Base-by-base conservation (phyloP, 2,888 invertebrate species). In the Proisotoma minuta region DNA sequence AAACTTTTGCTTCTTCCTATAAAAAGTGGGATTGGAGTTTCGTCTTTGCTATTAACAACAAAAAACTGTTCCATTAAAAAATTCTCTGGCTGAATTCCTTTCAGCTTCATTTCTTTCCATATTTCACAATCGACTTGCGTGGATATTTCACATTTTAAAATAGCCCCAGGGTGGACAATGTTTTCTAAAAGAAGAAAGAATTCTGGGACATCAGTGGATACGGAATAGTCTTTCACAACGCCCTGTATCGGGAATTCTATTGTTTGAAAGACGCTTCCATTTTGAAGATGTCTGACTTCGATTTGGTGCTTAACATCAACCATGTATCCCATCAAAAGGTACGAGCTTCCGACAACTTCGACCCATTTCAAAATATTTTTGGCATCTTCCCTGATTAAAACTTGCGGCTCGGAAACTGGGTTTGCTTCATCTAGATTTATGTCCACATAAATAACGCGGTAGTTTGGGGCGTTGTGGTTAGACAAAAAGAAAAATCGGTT, bases 381-480 rank as follows among this genome's bases (percentile, higher is more conserved):
- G 3, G 23, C 5, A 39, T 59, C 29, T 39, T 59, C 59, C 10
- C 47, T 15, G 3, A 59, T 34, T 5, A 59, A 18, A 26, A 34
- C 23, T 15, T 8, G 2, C 18, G 10, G 3, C 5, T 49, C 20
- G n/a, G 5, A 15, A 20, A 39, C 40, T 20, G 18, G 1, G 64
- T 62, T 3, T 29, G 39, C 58, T 43, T 47, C 22, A n/a, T n/a
- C n/a, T 2, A 29, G 3, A 26, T 57, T 18, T 57, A 61, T 53
- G 65, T 75, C 72, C 63, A 82, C 78, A 64, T 78, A 79, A 66
- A 82, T 77, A 15, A 83, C 75, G 63, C 79, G 78, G 74, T 79
- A 81, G 64, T 78, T 78, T 4, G 81, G 80, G 18, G 82, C 77
- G 40, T 80, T 76, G 62, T 79, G 75, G 74, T 83, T 82, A 20